These are phyloP conservation scores for Rhyacophila brunnea DNA, from an alignment of 1,140 invertebrate genomes.

Conservation along the genomic window DNA sequence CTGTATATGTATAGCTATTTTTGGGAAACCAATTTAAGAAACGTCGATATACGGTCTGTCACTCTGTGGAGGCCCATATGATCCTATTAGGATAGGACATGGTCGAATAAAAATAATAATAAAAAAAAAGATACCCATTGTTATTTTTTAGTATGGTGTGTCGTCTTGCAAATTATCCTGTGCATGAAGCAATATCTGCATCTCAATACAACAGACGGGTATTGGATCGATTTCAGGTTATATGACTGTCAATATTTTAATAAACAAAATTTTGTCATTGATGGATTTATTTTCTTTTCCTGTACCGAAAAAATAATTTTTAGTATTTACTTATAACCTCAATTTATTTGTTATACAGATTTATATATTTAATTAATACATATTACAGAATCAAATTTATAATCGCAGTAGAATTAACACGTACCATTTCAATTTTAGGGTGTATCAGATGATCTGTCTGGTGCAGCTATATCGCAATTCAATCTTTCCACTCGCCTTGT, in stretches of 20 bases:
- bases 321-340: not conserved
- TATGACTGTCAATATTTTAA: not conserved
- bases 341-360: not conserved
- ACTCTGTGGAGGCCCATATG: too few relatives aligned
- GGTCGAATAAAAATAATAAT: too few relatives aligned
- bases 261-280: not conserved
- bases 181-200: conserved; percentile 10
- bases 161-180: conserved; percentile 27
- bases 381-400: too few relatives aligned
- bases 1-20: too few relatives aligned
- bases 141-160: conserved; percentile 16
- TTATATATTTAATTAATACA: too few relatives aligned
- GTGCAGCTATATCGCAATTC: conserved; percentile 8
- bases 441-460: conserved; percentile 10
- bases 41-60: too few relatives aligned
- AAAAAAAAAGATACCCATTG: too few relatives aligned
- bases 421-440: conserved; percentile 10
- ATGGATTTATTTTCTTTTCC: not conserved
- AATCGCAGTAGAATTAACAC: too few relatives aligned
- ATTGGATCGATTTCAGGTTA: conserved; percentile 32
- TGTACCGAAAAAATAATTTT: not conserved
- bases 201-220: conserved; percentile 16
- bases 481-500: conserved; percentile 21
- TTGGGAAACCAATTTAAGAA: too few relatives aligned
- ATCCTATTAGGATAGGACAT: too few relatives aligned